These are phyloP conservation scores for Tokudaia muenninki DNA, from an alignment of 2,797 vertebrate genomes.

Conservation along the genomic window DNA sequence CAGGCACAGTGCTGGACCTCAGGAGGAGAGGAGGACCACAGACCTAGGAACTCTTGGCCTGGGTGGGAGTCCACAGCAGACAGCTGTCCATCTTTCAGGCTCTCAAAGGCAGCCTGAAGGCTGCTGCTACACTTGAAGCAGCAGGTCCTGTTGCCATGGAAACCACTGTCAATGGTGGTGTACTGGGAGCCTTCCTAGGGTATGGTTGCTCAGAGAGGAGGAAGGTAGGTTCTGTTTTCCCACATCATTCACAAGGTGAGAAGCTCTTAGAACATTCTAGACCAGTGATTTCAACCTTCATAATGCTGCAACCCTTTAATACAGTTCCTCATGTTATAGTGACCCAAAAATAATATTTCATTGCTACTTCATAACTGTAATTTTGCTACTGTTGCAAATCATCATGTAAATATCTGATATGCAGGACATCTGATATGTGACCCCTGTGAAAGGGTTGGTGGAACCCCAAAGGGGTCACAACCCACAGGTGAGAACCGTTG, in stretches of 20 bases:
- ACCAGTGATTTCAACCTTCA: neutral
- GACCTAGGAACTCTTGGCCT: neutral
- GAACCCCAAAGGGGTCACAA: neutral
- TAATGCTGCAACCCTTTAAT: neutral
- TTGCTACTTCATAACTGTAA: neutral
- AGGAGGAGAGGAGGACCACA: neutral
- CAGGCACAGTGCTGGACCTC: neutral
- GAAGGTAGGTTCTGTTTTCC: neutral
- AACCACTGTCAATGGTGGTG: slow-evolving; percentile 80
- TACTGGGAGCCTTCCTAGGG: neutral
- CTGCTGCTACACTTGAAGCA: neutral
- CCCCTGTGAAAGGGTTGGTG: neutral
- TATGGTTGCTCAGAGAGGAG: neutral
- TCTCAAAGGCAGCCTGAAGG: slow-evolving; percentile 4
- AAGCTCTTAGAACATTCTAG: slow-evolving; percentile 44
- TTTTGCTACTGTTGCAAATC: neutral
- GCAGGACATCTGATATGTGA: neutral
- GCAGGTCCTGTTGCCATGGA: slow-evolving; percentile 83
- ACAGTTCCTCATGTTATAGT: neutral
- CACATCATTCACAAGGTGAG: neutral
- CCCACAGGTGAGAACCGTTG: neutral
- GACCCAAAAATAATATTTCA: neutral
- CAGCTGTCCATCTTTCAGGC: slow-evolving; percentile 30
- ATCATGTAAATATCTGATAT: neutral
- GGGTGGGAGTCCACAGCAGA: neutral